phyloP scores from a whole-genome alignment of 2,888 invertebrate species.

The Papilio elwesi region DNA sequence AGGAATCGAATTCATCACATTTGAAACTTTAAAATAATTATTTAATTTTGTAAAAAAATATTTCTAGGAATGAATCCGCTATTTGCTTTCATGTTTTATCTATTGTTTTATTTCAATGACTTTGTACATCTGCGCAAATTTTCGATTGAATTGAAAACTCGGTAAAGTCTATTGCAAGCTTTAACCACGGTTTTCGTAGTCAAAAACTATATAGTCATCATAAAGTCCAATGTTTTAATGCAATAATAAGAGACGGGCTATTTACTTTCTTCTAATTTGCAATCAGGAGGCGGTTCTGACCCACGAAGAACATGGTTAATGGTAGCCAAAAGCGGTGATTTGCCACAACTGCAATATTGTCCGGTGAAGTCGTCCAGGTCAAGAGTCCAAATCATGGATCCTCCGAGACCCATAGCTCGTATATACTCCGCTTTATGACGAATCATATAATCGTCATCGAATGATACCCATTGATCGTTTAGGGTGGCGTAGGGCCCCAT shows the following conservation, averaged over 20 bases:
- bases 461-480: constrained; percentile 96
- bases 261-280: constrained; percentile 73
- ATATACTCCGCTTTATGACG: constrained; percentile 93
- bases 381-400: constrained; percentile 95
- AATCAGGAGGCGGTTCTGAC: constrained; percentile 85
- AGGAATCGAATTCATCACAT: not conserved
- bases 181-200: no score
- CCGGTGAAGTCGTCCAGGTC: constrained; percentile 95
- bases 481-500: constrained; percentile 95
- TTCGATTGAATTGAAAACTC: no score
- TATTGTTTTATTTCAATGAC: no score
- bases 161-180: no score
- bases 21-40: not conserved
- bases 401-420: constrained; percentile 90
- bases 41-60: not conserved
- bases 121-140: no score
- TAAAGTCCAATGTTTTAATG: not conserved
- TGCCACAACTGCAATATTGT: constrained; percentile 89
- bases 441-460: constrained; percentile 94
- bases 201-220: no score
- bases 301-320: constrained; percentile 92
- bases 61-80: no score
- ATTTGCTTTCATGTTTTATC: no score
- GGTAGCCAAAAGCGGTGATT: constrained; percentile 90
- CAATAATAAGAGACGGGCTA: constrained; percentile 35